phyloP scores from a whole-genome alignment of 2,888 invertebrate genomes.

The Melanchra persicariae region DNA sequence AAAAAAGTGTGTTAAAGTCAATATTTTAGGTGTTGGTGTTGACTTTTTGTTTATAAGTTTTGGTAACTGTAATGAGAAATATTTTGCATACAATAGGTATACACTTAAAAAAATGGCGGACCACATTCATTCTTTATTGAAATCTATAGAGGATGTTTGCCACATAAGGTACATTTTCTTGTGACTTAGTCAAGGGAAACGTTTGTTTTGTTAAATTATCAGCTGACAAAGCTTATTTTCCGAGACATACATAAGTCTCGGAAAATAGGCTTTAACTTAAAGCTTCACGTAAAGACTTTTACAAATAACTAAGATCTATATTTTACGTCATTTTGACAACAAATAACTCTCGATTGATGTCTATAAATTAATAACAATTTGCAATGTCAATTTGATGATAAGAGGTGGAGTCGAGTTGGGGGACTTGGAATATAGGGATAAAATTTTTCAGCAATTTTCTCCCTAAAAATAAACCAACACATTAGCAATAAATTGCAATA shows the following conservation, averaged over 20 bases:
- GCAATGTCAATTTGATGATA: too few species aligned
- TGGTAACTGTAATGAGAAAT: constrained; percentile 18
- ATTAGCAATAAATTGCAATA: not conserved
- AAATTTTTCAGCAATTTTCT: not conserved
- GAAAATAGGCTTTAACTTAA: too few species aligned
- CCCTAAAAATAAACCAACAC: not conserved
- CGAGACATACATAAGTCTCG: too few species aligned
- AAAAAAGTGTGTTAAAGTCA: constrained; percentile 36
- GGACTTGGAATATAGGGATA: too few species aligned
- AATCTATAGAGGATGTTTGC: not conserved
- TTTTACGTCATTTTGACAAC: too few species aligned
- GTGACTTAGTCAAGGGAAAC: not conserved
- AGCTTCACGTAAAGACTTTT: too few species aligned
- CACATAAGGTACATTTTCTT: not conserved
- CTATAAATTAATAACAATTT: too few species aligned
- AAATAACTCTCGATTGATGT: too few species aligned
- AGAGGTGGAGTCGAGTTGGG: too few species aligned
- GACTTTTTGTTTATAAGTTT: constrained; percentile 24
- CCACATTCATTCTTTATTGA: not conserved
- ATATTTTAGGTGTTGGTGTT: constrained; percentile 18
- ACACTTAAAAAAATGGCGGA: too few species aligned
- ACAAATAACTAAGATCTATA: too few species aligned
- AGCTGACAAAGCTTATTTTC: too few species aligned
- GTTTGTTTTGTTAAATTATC: not conserved
- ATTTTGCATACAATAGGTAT: constrained; percentile 1